phyloP scores from a whole-genome alignment of 2,888 invertebrate genomes.

The Apodemia mormo region DNA sequence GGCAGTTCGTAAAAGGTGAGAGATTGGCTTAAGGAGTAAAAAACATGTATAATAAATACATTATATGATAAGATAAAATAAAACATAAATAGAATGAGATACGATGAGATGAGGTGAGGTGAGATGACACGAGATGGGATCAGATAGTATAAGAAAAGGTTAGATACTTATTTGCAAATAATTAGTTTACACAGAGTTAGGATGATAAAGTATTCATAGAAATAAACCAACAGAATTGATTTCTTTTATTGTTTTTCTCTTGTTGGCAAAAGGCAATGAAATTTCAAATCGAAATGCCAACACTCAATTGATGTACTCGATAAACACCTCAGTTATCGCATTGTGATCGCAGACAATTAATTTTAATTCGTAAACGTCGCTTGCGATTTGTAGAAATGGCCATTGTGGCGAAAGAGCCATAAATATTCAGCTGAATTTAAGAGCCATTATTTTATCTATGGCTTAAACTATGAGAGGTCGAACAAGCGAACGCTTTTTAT shows the following conservation, averaged over 20 bases:
- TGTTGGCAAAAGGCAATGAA: background rate
- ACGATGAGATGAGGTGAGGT: too few relatives aligned
- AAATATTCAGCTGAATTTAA: constrained; percentile 14
- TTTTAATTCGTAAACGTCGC: constrained; percentile 19
- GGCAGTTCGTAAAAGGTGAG: too few relatives aligned
- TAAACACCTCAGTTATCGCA: constrained; percentile 11
- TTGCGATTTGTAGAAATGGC: constrained; percentile 18
- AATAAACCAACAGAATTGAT: background rate
- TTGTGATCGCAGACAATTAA: constrained; percentile 17
- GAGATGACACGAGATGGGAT: too few relatives aligned
- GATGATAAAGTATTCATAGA: too few relatives aligned
- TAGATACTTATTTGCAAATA: too few relatives aligned
- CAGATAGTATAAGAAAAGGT: too few relatives aligned
- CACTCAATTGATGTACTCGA: background rate
- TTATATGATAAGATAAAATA: too few relatives aligned
- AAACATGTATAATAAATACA: too few relatives aligned
- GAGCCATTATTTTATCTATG: background rate
- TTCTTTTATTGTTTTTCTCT: background rate
- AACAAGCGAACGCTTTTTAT: too few relatives aligned
- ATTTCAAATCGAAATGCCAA: constrained; percentile 7
- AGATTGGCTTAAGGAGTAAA: too few relatives aligned
- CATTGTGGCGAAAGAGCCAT: constrained; percentile 9
- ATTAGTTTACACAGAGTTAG: too few relatives aligned
- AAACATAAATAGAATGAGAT: too few relatives aligned
- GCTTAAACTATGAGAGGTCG: background rate